phyloP scores from a whole-genome alignment of 2,888 invertebrate species.

The Taphrorychus bicolor region DNA sequence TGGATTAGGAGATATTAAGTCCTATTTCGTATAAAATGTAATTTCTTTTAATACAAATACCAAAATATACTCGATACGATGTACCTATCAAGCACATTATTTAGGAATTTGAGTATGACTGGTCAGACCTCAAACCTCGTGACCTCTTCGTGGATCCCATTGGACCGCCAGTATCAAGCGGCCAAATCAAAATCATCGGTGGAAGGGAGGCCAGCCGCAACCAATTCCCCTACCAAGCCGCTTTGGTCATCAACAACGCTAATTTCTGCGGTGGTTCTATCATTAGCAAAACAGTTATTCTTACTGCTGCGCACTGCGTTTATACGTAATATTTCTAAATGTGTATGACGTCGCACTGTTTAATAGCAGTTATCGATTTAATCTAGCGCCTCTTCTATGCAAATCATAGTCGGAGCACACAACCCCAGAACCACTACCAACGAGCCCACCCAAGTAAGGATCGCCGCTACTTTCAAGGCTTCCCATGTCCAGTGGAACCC shows the following conservation, averaged over 20 bases:
- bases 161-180: neutral
- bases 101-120: slow-evolving; percentile 12
- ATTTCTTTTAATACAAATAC: too few species aligned
- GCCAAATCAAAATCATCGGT: slow-evolving; percentile 19
- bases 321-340: slow-evolving; percentile 29
- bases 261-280: slow-evolving; percentile 41
- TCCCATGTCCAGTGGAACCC: slow-evolving; percentile 27
- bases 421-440: slow-evolving; percentile 17
- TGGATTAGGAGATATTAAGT: too few species aligned
- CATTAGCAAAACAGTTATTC: slow-evolving; percentile 36
- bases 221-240: slow-evolving; percentile 29
- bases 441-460: slow-evolving; percentile 23
- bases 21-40: too few species aligned
- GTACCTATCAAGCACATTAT: too few species aligned
- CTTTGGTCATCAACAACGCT: slow-evolving; percentile 26
- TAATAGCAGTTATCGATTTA: neutral
- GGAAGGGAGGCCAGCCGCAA: slow-evolving; percentile 23
- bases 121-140: slow-evolving; percentile 7
- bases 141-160: slow-evolving; percentile 16
- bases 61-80: too few species aligned
- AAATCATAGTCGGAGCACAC: slow-evolving; percentile 34
- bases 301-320: slow-evolving; percentile 43
- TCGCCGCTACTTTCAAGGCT: slow-evolving; percentile 2
- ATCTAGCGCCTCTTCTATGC: slow-evolving; percentile 15
- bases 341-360: too few species aligned